Conservation (phyloP, 2,113 vertebrate species). For the Hydrochoerus hydrochaeris region DNA sequence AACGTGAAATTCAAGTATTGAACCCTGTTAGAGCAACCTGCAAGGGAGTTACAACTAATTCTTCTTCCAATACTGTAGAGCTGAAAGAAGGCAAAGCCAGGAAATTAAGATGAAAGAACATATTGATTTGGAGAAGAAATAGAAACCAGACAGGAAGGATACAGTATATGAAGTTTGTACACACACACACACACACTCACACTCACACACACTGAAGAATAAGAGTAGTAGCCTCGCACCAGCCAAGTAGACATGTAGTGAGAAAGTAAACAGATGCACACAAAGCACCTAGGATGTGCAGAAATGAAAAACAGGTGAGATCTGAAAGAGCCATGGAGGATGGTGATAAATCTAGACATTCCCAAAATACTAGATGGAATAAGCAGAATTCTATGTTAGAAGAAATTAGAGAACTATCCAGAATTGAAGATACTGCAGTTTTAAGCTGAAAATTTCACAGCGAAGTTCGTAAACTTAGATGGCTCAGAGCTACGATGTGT, state of each 20-base stretch:
- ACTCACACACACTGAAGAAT: background rate
- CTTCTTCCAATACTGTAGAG: background rate
- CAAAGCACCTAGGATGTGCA: background rate
- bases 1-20: background rate
- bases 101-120: background rate
- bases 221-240: background rate
- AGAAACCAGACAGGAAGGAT: constrained; percentile 29
- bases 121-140: background rate
- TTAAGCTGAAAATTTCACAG: constrained; percentile 1
- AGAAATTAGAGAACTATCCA: constrained; percentile 2
- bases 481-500: background rate
- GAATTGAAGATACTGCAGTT: background rate
- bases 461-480: background rate
- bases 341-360: background rate
- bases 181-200: background rate
- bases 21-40: background rate
- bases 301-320: background rate
- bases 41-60: constrained; percentile 15
- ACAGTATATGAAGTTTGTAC: background rate
- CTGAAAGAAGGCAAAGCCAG: background rate
- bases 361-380: background rate
- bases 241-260: background rate
- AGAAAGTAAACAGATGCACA: background rate
- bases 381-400: background rate
- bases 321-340: background rate